Conservation (phyloP, 53 echinoderm and acorn worm genomes). For the Glandiceps talaboti region DNA sequence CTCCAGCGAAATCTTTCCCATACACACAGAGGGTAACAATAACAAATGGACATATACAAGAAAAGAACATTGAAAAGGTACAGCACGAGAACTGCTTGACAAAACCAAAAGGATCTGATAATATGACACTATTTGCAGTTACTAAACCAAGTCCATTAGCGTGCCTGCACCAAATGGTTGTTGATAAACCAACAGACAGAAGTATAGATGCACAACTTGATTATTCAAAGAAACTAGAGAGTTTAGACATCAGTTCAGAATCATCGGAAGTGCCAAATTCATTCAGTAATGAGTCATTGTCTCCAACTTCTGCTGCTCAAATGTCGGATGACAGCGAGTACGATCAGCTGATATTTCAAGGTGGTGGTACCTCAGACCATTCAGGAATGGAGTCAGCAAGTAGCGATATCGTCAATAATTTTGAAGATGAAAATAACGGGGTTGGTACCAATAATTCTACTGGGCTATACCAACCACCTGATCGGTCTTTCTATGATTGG, state of each 20-base stretch:
- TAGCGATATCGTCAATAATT: too few species aligned
- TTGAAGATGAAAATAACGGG: too few species aligned
- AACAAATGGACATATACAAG: neutral
- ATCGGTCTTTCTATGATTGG: neutral
- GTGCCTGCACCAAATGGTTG: neutral
- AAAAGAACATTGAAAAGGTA: neutral
- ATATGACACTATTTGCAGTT: neutral
- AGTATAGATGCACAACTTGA: neutral
- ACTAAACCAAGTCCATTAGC: neutral
- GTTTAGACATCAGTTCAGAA: neutral
- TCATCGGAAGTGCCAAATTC: neutral
- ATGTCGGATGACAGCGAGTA: neutral
- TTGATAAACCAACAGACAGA: neutral
- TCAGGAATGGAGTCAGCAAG: neutral
- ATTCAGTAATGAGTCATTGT: too few species aligned
- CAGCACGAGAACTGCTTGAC: too few species aligned
- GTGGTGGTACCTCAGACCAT: neutral
- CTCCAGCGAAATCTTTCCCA: neutral
- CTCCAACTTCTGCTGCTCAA: neutral
- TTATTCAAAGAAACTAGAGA: neutral
- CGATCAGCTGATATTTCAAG: neutral
- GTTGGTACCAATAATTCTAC: too few species aligned
- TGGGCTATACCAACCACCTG: neutral
- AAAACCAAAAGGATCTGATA: neutral
- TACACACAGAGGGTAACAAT: neutral